Percentiles rank a stretch among this genome's conserved stretches.
phyloP scores from a whole-genome alignment of 2,797 vertebrate species.

The Megaceryle alcyon region DNA sequence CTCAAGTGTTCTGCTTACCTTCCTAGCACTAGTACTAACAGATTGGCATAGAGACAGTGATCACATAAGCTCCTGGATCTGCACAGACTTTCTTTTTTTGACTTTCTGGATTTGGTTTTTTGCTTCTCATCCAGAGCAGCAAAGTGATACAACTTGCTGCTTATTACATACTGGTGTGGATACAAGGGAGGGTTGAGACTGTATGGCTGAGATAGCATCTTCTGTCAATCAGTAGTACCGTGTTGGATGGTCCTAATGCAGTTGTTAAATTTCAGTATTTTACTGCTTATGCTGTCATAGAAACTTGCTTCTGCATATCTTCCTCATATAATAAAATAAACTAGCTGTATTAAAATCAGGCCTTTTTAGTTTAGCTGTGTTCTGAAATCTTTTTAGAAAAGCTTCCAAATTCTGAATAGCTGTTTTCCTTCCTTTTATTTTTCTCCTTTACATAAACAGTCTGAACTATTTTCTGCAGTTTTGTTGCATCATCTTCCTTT shows the following conservation, averaged over 20 bases:
- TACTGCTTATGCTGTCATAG: neutral
- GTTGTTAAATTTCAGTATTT: neutral
- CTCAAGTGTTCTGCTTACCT: neutral
- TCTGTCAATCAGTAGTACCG: fast-evolving
- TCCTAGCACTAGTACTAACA: neutral
- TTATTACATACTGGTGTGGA: neutral
- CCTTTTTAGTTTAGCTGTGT: neutral
- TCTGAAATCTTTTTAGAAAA: neutral
- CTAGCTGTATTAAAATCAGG: neutral
- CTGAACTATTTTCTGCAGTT: neutral
- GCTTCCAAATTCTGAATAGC: neutral
- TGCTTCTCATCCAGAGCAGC: neutral
- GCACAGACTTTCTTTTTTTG: neutral
- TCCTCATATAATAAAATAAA: neutral
- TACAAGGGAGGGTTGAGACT: neutral
- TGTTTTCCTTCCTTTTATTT: neutral
- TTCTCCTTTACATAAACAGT: neutral
- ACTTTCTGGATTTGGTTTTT: neutral
- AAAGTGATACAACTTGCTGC: neutral
- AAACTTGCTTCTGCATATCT: neutral
- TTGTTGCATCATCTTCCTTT: neutral
- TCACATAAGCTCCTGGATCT: neutral
- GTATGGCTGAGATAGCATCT: neutral
- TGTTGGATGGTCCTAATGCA: neutral
- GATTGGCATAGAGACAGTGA: no score